Percentiles rank a stretch among this genome's conserved stretches.
Evolutionary conservation across 2,113 vertebrate species (phyloP).

Genomic region (Australoheros scitulus): DNA sequence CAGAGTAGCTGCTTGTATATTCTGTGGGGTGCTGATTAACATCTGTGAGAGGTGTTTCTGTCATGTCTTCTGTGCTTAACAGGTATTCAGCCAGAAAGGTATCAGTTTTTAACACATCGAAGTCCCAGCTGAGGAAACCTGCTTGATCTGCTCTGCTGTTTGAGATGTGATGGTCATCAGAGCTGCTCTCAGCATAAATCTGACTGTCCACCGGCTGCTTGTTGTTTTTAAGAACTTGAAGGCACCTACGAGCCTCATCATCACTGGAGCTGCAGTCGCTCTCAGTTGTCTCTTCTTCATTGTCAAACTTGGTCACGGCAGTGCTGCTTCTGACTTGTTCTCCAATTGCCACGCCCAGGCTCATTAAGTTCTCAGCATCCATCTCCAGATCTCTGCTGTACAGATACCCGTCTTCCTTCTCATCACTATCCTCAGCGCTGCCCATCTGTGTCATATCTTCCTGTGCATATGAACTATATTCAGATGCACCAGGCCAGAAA

Average conservation of each 20-base stretch:
- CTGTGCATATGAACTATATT: not conserved
- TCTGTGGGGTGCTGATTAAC: constrained; percentile 15
- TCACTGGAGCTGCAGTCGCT: constrained; percentile 57
- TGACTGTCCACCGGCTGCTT: not conserved
- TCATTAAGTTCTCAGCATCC: not conserved
- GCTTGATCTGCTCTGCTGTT: not conserved
- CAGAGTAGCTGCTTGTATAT: constrained; percentile 5
- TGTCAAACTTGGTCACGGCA: not conserved
- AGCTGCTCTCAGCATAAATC: not conserved
- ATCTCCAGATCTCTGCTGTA: constrained; percentile 36
- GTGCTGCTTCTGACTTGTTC: not conserved
- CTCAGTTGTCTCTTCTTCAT: constrained; percentile 14
- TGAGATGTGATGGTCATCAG: not conserved
- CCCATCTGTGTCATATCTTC: not conserved
- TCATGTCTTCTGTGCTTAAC: constrained; percentile 28
- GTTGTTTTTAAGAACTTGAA: not conserved
- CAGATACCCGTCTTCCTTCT: constrained; percentile 31
- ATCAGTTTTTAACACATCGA: constrained; percentile 15
- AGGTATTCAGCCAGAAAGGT: constrained; percentile 29
- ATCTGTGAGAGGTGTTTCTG: constrained; percentile 6
- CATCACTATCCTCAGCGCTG: not conserved
- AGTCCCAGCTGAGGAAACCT: constrained; percentile 32
- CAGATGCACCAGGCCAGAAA: not conserved
- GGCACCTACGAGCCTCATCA: constrained; percentile 1
- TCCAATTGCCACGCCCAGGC: not conserved